Percentiles rank a stretch among this genome's conserved stretches.
Conservation (phyloP, 2,797 vertebrate species). For the Molossus alvarezi region DNA sequence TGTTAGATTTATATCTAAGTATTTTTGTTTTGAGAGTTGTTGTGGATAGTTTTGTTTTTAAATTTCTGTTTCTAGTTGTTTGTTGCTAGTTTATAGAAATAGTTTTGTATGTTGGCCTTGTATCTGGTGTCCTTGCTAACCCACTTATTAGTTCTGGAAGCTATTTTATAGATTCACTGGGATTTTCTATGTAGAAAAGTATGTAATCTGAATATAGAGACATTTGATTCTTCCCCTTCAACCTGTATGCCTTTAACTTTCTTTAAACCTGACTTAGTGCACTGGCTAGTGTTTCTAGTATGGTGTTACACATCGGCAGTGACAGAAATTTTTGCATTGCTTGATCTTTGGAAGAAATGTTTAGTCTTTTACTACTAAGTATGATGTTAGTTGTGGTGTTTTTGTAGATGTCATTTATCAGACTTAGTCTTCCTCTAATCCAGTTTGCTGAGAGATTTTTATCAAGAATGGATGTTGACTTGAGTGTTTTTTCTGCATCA, state of each 20-base stretch:
- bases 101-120: neutral
- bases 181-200: neutral
- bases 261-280: neutral
- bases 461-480: constrained; percentile 15
- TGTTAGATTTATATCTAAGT: neutral
- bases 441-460: constrained; percentile 32
- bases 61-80: constrained; percentile 15
- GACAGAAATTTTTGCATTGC: neutral
- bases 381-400: neutral
- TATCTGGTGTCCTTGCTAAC: constrained; percentile 4
- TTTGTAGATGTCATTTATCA: constrained; percentile 3
- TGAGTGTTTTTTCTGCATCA: neutral
- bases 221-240: neutral
- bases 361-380: neutral
- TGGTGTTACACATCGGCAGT: neutral
- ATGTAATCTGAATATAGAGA: constrained; percentile 14
- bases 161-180: neutral
- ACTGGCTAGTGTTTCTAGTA: neutral
- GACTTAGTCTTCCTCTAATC: neutral
- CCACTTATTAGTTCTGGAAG: neutral
- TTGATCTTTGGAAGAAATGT: neutral
- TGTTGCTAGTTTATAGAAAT: neutral
- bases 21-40: constrained; percentile 46
- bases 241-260: neutral
- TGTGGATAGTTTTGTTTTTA: constrained; percentile 1